Base-by-base conservation (phyloP, 2,888 invertebrate genomes). In the Drosophila dives region DNA sequence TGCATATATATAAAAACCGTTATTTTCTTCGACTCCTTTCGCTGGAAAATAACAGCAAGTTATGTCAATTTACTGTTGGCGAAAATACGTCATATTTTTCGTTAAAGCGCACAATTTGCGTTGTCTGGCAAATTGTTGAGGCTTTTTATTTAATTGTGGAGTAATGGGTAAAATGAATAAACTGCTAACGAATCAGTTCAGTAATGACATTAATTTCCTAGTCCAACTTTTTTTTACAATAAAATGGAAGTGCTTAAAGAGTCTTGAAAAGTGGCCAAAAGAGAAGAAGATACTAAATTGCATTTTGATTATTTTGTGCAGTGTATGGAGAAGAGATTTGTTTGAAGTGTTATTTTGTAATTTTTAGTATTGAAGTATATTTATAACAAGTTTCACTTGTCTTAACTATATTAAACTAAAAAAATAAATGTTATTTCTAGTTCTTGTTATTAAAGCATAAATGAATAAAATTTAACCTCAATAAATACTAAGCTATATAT, bases 141-240 rank as follows among this genome's bases (percentile, higher is more conserved):
- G 58, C 58, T 83, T 86, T 83, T 83, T 53, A 59, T 70, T 81
- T 78, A 78, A 81, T 79, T 81, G 62, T 59, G 58, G 74, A 29
- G 58, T 55, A 63, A 73, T 73, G 40, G 50, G 34, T 33, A 64
- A 45, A 45, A 23, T 45, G 15, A 8, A 2, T 8, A 45, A 45
- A 15, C 8, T 45, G 65, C 48, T 40, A 77, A 58, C 59, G 11
- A n/a, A 23, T 12, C 23, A 56, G 64, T 40, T 10, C 11, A 26
- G 3, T 12, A 56, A 20, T 48, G 40, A 42, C 56, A 50, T 54
- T 49, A 23, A 51, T 42, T 42, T 33, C 4, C 20, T 7, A 53
- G 29, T 6, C 29, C 29, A 29, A 23, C 8, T n/a, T n/a, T n/a
- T n/a, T n/a, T n/a, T n/a, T n/a, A n/a, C n/a, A n/a, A n/a, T n/a